Base-by-base conservation (phyloP, 2,797 vertebrate genomes). In the Natrix natrix region DNA sequence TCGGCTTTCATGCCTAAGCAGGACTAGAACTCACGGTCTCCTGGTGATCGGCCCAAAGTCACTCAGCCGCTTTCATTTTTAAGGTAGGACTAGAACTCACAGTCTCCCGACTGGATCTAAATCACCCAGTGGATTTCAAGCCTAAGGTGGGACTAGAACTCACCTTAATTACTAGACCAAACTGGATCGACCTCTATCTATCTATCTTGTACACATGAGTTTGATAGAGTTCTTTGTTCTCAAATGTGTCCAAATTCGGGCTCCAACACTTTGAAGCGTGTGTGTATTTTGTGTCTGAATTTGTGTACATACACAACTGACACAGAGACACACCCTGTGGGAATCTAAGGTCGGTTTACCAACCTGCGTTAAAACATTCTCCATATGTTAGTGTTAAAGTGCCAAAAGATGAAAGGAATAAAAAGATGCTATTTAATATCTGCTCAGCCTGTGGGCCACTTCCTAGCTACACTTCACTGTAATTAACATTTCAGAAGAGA, bases 11-110 rank as follows among this genome's bases (percentile, higher is more conserved):
- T 37, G 66, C 16, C 32, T 20, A 74, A 32, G 66, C 14, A 0
- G 1, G 6, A 69, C n/a, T 37, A 37, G 66, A 69, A 69, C 66
- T 69, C 66, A 3, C 0, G 7, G 66, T 32, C 66, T 69, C n/a
- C 66, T 69, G 1, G 14, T 32, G n/a, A 69, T 69, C 32, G n/a
- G 66, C 2, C 66, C n/a, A 37, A 32, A 69, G 6, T 74, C 32
- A 37, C 13, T 0, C 16, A 37, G 2, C 1, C 0, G 16, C 7
- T 74, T 37, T 74, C 32, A 37, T 17, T 2, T 14, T 1, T 8
- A 74, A 69, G 12, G 14, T 1, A 1, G 0, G 26, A 66, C 26
- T 66, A 66, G 61, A 66, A 66, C 26, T 66, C 61, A 5, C 61
- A 66, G 26, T 66, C 26, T 66, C 26, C 26, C n/a, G 61, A 13